Evolutionary conservation across 1,140 invertebrate species (phyloP), one percentile per base, ranked within the genome.

Genomic region (Drosophila tristis): DNA sequence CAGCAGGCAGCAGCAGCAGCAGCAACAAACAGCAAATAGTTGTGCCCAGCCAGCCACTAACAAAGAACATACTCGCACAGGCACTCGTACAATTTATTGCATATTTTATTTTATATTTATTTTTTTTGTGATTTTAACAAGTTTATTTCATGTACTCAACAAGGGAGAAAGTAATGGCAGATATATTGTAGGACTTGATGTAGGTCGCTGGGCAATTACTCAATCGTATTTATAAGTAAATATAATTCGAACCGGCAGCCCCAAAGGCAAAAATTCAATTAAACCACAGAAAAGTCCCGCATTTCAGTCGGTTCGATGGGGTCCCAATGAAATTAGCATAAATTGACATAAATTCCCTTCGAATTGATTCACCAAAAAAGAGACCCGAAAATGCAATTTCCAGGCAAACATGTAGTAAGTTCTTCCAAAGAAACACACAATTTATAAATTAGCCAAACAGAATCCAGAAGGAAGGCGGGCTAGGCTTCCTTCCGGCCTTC

Each of bases 61-160:
- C 70, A 74, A 71, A 64, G 47, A 63, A 62, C 57, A 64, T 23
- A 4, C 4, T 5, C 11, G 11, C 4, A 39, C 31, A 9, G 2
- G 8, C 9, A 0, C 31, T 35, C 5, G 2, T 39, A 73, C 62
- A 77, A 85, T 87, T 85, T 85, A 85, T 87, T 78, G 68, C 81
- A 74, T 87, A 39, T 39, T 39, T 39, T 39, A 39, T 39, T 13
- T 39, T 5, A 13, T 39, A 39, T 39, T 13, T 39, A 39, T 39
- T 5, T 86, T 77, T 86, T 67, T 81, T 80, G 78, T 73, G 35
- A 78, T 74, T 86, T 80, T 74, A 85, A 86, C 82, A 86, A 81
- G 73, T 74, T 74, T 60, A 81, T 85, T 85, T 67, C 53, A 54
- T 67, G 73, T 56, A 60, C 48, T 63, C 74, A 44, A 47, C 39